A percentile compares a stretch with the other conserved stretches of the same genome.
Evolutionary conservation across 2,888 invertebrate species (phyloP).

Genomic region (Cactoblastis cactorum): DNA sequence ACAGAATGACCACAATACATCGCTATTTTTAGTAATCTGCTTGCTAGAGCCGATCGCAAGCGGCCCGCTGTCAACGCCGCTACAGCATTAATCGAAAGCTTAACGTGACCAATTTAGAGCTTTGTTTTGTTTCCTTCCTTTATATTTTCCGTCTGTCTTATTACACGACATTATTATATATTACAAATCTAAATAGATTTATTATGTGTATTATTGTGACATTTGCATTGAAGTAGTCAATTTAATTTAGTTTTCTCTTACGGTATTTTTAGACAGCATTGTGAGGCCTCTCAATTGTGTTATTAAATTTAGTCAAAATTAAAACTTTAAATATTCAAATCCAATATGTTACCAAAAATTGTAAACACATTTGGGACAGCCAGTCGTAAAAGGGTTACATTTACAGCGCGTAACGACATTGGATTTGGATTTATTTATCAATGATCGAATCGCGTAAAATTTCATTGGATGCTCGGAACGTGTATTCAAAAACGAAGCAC

Average conservation of each 20-base stretch:
- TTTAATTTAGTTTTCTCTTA: constrained; percentile 30
- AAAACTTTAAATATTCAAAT: constrained; percentile 21
- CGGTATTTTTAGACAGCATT: constrained; percentile 37
- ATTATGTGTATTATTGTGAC: constrained; percentile 41
- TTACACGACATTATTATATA: constrained; percentile 60
- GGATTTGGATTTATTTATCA: constrained; percentile 13
- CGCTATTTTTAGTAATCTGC: constrained; percentile 47
- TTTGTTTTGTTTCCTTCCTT: constrained; percentile 70
- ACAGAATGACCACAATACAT: constrained; percentile 17
- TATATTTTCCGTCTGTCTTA: constrained; percentile 66
- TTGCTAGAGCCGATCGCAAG: constrained; percentile 44
- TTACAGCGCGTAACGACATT: constrained; percentile 10
- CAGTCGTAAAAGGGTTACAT: constrained; percentile 14
- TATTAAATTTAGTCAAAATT: constrained; percentile 26
- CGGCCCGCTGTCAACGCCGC: constrained; percentile 44
- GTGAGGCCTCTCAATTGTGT: constrained; percentile 40
- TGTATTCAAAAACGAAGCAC: constrained; percentile 15
- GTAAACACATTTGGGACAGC: constrained; percentile 36
- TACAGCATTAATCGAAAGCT: constrained; percentile 68
- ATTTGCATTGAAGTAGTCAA: constrained; percentile 38
- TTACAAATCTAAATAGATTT: constrained; percentile 48
- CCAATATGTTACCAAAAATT: constrained; percentile 9
- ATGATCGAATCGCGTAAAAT: constrained; percentile 13
- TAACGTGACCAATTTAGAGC: constrained; percentile 75
- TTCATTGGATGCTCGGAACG: constrained; percentile 10